Base-by-base conservation (phyloP, 2,797 vertebrate genomes). In the Botia almorhae region DNA sequence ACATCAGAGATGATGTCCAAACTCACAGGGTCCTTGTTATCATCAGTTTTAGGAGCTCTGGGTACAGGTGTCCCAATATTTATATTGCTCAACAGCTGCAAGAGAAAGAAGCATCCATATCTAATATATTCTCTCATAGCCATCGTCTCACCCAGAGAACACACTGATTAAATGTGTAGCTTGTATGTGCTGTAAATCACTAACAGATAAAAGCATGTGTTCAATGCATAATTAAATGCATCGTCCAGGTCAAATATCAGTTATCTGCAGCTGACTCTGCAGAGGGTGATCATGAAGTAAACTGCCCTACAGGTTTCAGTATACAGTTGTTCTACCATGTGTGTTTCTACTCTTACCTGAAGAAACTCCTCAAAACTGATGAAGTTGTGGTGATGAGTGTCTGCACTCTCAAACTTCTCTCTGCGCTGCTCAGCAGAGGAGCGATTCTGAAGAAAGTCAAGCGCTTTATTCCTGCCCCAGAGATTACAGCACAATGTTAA, bases 321-420 rank as follows among this genome's bases (percentile, higher is more conserved):
- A 46, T 46, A 46, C 8, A 46, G 43, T 46, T 46, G 8, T 8
- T 11, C 43, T 46, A 46, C 10, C 43, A 17, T 50, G 5, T 19
- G 17, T 23, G 74, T 50, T 23, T 64, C 17, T 5, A n/a, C 39
- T 56, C 13, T 4, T 17, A 85, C 74, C 81, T 81, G 36, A 17
- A 81, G 77, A 73, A 60, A 74, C 17, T 78, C 58, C 56, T 61
- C 43, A 33, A 78, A 74, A 65, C 69, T 74, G 39, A 81, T 21
- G 29, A 26, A 64, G 13, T 78, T 13, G 39, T 61, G 68, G 23
- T 68, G 23, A 7, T 51, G 11, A 29, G 36, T 63, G 76, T 76
- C 73, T 36, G 60, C 63, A 7, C 0, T 2, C 1, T 76, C 17
- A 76, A 84, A 82, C 72, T 82, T 70, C 2, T 14, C 36, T 21